A percentile compares a stretch with the other conserved stretches of the same genome.
Evolutionary conservation across 2,113 vertebrate genomes (phyloP).

Genomic region (Dipodomys stephensi): DNA sequence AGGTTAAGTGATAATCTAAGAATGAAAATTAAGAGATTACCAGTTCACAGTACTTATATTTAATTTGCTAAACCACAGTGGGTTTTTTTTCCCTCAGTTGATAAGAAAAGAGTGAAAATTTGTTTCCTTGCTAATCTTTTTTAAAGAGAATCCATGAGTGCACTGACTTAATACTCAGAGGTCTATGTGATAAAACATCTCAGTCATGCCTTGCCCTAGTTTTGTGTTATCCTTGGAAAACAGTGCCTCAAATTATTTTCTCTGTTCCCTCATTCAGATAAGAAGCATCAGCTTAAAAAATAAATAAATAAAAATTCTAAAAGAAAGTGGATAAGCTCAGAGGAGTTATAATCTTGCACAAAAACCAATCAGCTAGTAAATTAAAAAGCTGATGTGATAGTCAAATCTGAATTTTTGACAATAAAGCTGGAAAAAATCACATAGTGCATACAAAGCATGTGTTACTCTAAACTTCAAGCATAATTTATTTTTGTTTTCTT

Average conservation of each 20-base stretch:
- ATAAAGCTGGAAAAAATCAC: constrained; percentile 10
- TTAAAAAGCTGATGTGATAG: neutral
- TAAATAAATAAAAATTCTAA: neutral
- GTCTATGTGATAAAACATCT: neutral
- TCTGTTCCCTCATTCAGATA: constrained; percentile 17
- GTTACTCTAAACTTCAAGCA: constrained; percentile 60
- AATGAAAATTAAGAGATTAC: constrained; percentile 30
- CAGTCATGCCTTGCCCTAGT: neutral
- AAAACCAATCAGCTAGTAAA: neutral
- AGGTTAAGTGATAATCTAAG: neutral
- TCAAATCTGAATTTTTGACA: constrained; percentile 14
- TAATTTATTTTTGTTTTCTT: constrained; percentile 61
- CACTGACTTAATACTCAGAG: neutral
- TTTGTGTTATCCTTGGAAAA: neutral
- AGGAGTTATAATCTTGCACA: neutral
- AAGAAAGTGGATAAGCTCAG: neutral
- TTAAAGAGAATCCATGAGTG: neutral
- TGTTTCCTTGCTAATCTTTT: neutral
- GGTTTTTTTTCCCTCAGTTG: neutral
- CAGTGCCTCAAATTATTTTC: neutral
- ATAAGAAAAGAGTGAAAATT: constrained; percentile 16
- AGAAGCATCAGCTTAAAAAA: neutral
- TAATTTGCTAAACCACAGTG: neutral
- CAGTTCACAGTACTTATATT: neutral
- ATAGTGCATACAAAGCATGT: constrained; percentile 32